Conservation (phyloP, 2,888 invertebrate genomes). For the Lypha dubia region DNA sequence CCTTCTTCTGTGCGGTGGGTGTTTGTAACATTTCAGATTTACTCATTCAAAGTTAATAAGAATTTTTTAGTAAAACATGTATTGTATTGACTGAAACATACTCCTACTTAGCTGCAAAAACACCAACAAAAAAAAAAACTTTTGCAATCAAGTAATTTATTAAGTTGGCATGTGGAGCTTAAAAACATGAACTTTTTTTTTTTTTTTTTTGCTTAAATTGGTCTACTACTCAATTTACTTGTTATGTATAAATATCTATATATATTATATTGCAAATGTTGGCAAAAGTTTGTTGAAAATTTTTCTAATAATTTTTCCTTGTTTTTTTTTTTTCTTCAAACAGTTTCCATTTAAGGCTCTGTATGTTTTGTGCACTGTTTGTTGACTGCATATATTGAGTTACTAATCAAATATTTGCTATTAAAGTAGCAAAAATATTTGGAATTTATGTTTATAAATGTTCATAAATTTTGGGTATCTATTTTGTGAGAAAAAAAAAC, state of each 20-base stretch:
- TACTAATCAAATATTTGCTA: slow-evolving; percentile 65
- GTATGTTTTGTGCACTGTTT: slow-evolving; percentile 35
- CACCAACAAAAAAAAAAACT: slow-evolving; percentile 62
- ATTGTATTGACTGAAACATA: background rate
- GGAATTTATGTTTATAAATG: slow-evolving; percentile 46
- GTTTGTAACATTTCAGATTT: slow-evolving; percentile 7
- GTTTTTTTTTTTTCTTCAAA: slow-evolving; percentile 6
- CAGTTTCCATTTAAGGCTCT: slow-evolving; percentile 43
- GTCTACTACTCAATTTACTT: slow-evolving; percentile 20
- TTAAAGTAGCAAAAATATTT: background rate
- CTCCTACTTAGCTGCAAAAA: background rate
- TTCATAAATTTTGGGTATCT: slow-evolving; percentile 62
- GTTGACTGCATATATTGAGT: slow-evolving; percentile 58
- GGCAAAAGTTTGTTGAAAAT: slow-evolving; percentile 42
- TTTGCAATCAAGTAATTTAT: slow-evolving; percentile 76
- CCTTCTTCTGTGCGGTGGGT: too few species aligned
- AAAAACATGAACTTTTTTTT: slow-evolving; percentile 46
- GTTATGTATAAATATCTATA: slow-evolving; percentile 28
- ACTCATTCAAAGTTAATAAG: slow-evolving; percentile 4
- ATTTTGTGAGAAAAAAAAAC: slow-evolving; percentile 16
- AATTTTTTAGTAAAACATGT: background rate
- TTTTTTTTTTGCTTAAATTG: background rate
- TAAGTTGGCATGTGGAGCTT: slow-evolving; percentile 72
- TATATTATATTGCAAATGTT: slow-evolving; percentile 16
- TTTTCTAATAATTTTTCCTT: slow-evolving; percentile 28